Percentiles rank a stretch among this genome's conserved stretches.
These are phyloP conservation scores for Tinea pellionella DNA, from an alignment of 2,888 invertebrate genomes.

Conservation along the genomic window DNA sequence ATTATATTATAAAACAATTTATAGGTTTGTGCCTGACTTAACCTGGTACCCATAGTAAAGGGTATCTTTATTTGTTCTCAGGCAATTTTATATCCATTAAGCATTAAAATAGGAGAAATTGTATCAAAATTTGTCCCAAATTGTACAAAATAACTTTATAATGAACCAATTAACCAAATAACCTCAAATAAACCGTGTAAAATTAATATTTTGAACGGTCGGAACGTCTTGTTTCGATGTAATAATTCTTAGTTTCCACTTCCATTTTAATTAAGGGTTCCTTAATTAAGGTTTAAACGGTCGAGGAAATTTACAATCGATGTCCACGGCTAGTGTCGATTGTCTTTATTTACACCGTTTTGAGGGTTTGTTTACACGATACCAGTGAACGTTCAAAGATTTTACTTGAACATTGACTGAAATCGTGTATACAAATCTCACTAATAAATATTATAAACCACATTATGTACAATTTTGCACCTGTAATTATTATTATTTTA, in stretches of 20 bases:
- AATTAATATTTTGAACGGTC: neutral
- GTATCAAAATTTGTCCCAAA: no score
- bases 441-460: no score
- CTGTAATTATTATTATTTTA: no score
- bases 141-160: neutral
- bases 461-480: no score
- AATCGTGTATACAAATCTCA: no score
- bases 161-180: neutral
- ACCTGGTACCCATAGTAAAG: no score
- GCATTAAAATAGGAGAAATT: no score
- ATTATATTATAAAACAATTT: no score
- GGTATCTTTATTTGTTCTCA: no score
- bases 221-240: neutral
- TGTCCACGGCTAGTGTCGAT: constrained; percentile 30
- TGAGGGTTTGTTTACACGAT: neutral
- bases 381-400: neutral
- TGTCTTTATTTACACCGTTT: constrained; percentile 23
- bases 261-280: constrained; percentile 14
- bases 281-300: constrained; percentile 11
- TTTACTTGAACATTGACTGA: no score
- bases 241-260: neutral
- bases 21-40: no score
- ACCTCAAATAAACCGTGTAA: neutral
- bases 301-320: constrained; percentile 27
- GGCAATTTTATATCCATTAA: no score